Percentiles rank a stretch among this genome's conserved stretches.
Conservation (phyloP, 2,888 invertebrate genomes). For the Hoplodrina blanda region DNA sequence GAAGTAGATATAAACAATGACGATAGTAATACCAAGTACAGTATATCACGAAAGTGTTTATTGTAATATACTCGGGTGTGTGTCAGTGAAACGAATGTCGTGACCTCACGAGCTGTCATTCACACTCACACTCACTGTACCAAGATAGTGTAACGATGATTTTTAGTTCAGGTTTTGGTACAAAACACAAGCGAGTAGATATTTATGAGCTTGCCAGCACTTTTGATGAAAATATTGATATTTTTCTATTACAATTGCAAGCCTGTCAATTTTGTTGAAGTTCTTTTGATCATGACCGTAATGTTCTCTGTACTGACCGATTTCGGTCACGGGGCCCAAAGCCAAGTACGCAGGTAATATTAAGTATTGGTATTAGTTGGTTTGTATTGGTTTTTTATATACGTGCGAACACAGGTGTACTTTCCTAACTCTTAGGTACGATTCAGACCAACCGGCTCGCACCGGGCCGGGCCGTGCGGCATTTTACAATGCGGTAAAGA, state of each 20-base stretch:
- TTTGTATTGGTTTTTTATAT: too few species aligned
- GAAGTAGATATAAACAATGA: neutral
- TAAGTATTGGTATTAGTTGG: too few species aligned
- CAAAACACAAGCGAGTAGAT: slow-evolving; percentile 17
- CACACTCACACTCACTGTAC: slow-evolving; percentile 69
- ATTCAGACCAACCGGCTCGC: too few species aligned
- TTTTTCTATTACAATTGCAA: neutral
- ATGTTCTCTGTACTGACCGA: too few species aligned
- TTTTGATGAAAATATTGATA: neutral
- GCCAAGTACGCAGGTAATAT: too few species aligned
- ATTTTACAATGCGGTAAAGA: too few species aligned
- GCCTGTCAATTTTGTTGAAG: neutral
- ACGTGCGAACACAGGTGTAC: too few species aligned
- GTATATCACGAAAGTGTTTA: slow-evolving; percentile 45
- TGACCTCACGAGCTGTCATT: slow-evolving; percentile 76
- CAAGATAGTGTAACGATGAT: slow-evolving; percentile 68
- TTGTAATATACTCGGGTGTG: slow-evolving; percentile 34
- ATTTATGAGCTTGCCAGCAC: neutral
- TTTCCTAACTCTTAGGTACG: too few species aligned
- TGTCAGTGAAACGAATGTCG: slow-evolving; percentile 59
- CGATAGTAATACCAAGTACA: slow-evolving; percentile 14
- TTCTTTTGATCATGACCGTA: too few species aligned
- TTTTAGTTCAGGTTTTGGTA: slow-evolving; percentile 56
- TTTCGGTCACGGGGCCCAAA: too few species aligned
- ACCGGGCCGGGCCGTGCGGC: too few species aligned